These are phyloP conservation scores for Sus scrofa DNA, from an alignment of 2,113 vertebrate species.

Conservation along the genomic window DNA sequence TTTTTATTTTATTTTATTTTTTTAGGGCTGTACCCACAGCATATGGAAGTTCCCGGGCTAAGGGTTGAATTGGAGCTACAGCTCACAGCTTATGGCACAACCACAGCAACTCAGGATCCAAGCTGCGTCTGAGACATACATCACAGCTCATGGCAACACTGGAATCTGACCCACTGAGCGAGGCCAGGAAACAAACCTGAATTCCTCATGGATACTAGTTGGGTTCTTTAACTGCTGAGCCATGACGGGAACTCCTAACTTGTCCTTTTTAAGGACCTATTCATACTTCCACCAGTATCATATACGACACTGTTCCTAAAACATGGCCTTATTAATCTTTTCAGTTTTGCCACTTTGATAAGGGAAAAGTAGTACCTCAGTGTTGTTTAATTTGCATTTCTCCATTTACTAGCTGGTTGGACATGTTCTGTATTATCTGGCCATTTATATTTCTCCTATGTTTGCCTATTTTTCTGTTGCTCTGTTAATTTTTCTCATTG, in stretches of 20 bases:
- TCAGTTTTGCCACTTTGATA: neutral
- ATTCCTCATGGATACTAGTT: too few relatives aligned
- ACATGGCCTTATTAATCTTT: neutral
- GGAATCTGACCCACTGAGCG: too few relatives aligned
- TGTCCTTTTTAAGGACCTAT: neutral
- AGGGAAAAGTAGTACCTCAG: neutral
- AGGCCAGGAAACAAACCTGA: too few relatives aligned
- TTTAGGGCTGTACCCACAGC: too few relatives aligned
- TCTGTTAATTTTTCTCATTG: neutral
- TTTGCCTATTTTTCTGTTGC: neutral
- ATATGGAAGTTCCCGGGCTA: too few relatives aligned
- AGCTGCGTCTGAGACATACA: too few relatives aligned
- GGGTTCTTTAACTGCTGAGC: too few relatives aligned
- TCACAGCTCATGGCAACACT: too few relatives aligned
- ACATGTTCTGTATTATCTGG: neutral
- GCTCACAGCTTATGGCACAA: too few relatives aligned
- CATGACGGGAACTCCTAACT: neutral
- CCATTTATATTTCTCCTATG: neutral
- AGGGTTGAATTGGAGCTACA: too few relatives aligned
- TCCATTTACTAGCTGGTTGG: neutral
- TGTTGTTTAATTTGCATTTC: conserved; percentile 12
- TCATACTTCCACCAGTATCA: neutral
- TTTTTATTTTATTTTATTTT: too few relatives aligned
- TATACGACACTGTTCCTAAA: neutral
- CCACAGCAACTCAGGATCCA: too few relatives aligned